These are phyloP conservation scores for Ceratina calcarata DNA, from an alignment of 1,140 invertebrate species.

Conservation along the genomic window DNA sequence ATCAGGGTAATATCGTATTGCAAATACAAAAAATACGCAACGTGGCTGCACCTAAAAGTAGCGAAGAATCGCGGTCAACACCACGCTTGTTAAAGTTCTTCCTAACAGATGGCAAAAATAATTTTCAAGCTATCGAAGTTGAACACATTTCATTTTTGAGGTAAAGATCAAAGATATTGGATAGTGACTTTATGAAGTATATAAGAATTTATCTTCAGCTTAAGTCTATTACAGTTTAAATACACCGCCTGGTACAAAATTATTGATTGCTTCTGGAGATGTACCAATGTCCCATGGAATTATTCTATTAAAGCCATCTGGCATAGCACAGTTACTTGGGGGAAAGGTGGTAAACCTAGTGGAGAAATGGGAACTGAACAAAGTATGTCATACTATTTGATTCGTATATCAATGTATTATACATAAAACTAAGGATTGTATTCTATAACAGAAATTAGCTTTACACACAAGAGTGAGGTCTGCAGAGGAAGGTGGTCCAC, in stretches of 20 bases:
- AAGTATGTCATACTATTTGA: conserved; percentile 76
- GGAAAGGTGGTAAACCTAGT: conserved; percentile 90
- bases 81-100: conserved; percentile 91
- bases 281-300: conserved; percentile 84
- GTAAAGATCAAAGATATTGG: conserved; percentile 65
- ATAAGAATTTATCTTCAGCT: neutral
- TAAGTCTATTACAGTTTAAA: conserved; percentile 74
- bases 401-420: neutral
- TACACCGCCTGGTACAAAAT: conserved; percentile 77
- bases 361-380: conserved; percentile 94
- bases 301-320: conserved; percentile 85
- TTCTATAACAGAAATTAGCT: conserved; percentile 83
- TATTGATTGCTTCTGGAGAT: conserved; percentile 76
- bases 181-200: neutral
- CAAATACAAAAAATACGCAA: conserved; percentile 94
- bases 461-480: conserved; percentile 84
- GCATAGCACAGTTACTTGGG: conserved; percentile 86
- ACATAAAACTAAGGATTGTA: neutral
- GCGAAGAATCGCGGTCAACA: conserved; percentile 90
- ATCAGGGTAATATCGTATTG: conserved; percentile 87
- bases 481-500: conserved; percentile 87
- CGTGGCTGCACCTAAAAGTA: conserved; percentile 93
- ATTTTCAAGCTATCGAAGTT: conserved; percentile 88
- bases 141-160: conserved; percentile 85
- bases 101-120: conserved; percentile 91